phyloP scores from a whole-genome alignment of 2,113 vertebrate species.

The Puffinus mauretanicus region DNA sequence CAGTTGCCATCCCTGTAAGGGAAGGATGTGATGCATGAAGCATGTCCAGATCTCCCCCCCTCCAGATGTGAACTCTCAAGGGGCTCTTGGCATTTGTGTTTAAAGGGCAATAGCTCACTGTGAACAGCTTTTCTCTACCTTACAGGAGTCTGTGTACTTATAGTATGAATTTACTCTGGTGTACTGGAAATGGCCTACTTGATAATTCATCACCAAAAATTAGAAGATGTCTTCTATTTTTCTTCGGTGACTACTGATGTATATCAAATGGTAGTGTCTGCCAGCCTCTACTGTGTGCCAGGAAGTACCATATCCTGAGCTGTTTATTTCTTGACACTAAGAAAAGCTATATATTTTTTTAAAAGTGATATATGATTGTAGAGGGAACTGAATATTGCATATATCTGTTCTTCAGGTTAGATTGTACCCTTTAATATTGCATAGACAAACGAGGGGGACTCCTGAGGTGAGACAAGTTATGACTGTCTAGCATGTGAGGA shows the following conservation, averaged over 20 bases:
- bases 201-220: neutral
- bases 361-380: neutral
- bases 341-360: neutral
- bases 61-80: neutral
- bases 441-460: neutral
- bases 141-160: neutral
- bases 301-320: neutral
- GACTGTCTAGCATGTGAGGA: neutral
- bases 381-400: neutral
- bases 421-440: neutral
- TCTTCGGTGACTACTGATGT: neutral
- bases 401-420: neutral
- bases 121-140: neutral
- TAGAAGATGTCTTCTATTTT: neutral
- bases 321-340: neutral
- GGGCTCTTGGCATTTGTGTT: neutral
- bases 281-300: neutral
- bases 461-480: neutral
- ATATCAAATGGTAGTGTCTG: neutral
- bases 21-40: neutral
- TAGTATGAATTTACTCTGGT: neutral
- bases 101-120: neutral
- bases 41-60: neutral
- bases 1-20: neutral
- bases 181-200: neutral